phyloP scores from a whole-genome alignment of 2,113 vertebrate genomes.

The Phylloscopus whistleri region DNA sequence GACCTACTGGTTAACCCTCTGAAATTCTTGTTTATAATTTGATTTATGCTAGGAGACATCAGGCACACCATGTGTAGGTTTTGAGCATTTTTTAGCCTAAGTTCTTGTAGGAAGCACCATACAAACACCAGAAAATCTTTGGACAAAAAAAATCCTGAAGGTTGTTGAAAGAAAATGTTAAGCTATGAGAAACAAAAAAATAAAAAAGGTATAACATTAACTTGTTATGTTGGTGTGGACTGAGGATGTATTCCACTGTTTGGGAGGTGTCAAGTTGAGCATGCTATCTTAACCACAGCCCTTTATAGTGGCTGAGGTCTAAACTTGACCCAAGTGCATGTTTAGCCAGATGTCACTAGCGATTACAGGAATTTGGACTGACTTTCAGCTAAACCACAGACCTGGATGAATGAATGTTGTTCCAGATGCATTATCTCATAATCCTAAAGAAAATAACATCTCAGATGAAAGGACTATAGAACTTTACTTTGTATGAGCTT shows the following conservation, averaged over 20 bases:
- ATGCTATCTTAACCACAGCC: neutral
- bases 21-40: neutral
- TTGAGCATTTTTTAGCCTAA: neutral
- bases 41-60: neutral
- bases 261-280: constrained; percentile 12
- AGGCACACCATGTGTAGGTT: neutral
- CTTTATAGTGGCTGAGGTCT: constrained; percentile 36
- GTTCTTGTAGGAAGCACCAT: neutral
- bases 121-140: neutral
- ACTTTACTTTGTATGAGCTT: constrained; percentile 33
- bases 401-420: constrained; percentile 60
- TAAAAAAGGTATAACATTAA: neutral
- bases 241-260: neutral
- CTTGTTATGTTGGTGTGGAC: neutral
- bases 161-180: neutral
- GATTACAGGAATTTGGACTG: constrained; percentile 42
- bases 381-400: constrained; percentile 48
- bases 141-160: neutral
- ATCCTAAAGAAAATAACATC: constrained; percentile 64
- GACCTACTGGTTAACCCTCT: neutral
- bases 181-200: neutral
- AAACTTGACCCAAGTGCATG: constrained; percentile 37
- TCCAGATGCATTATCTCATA: constrained; percentile 65
- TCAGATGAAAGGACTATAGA: constrained; percentile 52
- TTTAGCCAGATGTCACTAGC: constrained; percentile 53